A percentile compares a stretch with the other conserved stretches of the same genome.
phyloP scores from a whole-genome alignment of 30 jellyfish, hydroid and myxozoan species.

The Aurelia coerulea region DNA sequence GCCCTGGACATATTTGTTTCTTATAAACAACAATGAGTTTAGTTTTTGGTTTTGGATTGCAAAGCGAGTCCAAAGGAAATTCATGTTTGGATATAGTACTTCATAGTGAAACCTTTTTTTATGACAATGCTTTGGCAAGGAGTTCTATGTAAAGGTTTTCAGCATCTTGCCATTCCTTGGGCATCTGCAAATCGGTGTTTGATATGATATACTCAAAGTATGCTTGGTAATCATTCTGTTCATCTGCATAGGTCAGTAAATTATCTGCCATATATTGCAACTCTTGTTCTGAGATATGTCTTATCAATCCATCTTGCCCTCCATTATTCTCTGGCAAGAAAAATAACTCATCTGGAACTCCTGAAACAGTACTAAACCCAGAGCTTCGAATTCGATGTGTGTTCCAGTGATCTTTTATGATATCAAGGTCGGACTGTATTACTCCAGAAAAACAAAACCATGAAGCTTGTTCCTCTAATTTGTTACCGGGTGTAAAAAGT shows the following conservation, averaged over 20 bases:
- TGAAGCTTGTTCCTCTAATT: conserved; percentile 13
- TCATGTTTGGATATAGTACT: no score
- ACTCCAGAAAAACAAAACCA: conserved; percentile 16
- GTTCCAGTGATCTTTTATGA: conserved; percentile 42
- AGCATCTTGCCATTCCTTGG: no score
- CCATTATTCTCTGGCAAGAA: conserved; percentile 33
- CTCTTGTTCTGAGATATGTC: background rate
- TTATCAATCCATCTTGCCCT: conserved; percentile 11
- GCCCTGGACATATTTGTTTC: no score
- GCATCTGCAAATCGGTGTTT: no score
- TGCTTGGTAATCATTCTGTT: conserved; percentile 1
- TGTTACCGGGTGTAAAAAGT: background rate
- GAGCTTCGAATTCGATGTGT: conserved; percentile 40
- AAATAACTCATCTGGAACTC: conserved; percentile 41
- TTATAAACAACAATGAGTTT: no score
- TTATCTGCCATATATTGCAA: conserved; percentile 4
- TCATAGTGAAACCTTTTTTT: no score
- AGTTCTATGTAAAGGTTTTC: no score
- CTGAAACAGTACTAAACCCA: conserved; percentile 8
- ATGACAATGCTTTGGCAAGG: no score
- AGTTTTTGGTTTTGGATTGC: no score
- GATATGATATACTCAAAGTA: no score
- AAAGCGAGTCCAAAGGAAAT: no score
- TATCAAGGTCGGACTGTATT: conserved; percentile 23
- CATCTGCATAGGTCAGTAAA: conserved; percentile 1